A percentile compares a stretch with the other conserved stretches of the same genome.
Conservation (phyloP, 1,140 invertebrate species). For the Euglossa dilemma region DNA sequence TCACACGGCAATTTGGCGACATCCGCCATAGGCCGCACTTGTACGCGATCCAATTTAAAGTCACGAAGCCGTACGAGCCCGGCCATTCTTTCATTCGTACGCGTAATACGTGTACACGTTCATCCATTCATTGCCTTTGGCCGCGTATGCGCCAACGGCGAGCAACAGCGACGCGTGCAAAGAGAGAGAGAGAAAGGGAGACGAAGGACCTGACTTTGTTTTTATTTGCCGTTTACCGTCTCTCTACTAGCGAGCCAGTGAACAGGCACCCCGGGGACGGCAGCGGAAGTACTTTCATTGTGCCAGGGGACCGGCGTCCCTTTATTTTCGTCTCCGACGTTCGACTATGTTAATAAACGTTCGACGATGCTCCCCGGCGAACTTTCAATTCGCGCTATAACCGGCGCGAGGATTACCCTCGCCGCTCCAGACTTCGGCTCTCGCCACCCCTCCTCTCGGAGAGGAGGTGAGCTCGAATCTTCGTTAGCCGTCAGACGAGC, state of each 20-base stretch:
- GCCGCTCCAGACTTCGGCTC: neutral
- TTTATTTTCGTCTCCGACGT: conserved; percentile 69
- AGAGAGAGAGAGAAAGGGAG: conserved; percentile 13
- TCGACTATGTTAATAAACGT: conserved; percentile 56
- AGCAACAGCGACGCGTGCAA: conserved; percentile 3
- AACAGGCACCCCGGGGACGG: conserved; percentile 57
- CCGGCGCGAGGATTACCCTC: conserved; percentile 2
- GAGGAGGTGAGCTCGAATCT: neutral
- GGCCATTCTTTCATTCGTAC: conserved; percentile 75
- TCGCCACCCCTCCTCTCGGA: too few relatives aligned
- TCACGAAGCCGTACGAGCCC: conserved; percentile 73
- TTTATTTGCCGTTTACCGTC: conserved; percentile 75
- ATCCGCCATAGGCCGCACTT: conserved; percentile 80
- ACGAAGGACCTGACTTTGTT: conserved; percentile 69
- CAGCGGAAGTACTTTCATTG: conserved; percentile 73
- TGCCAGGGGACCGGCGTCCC: conserved; percentile 68
- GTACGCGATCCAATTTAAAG: conserved; percentile 82
- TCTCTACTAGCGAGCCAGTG: conserved; percentile 56
- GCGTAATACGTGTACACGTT: conserved; percentile 57
- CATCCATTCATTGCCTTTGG: conserved; percentile 67
- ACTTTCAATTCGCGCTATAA: conserved; percentile 29
- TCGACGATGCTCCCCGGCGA: conserved; percentile 27
- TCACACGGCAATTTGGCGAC: conserved; percentile 82
- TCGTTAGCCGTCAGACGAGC: neutral
- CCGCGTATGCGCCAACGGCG: neutral